phyloP scores from a whole-genome alignment of 1,140 invertebrate species.

The Manduca sexta region DNA sequence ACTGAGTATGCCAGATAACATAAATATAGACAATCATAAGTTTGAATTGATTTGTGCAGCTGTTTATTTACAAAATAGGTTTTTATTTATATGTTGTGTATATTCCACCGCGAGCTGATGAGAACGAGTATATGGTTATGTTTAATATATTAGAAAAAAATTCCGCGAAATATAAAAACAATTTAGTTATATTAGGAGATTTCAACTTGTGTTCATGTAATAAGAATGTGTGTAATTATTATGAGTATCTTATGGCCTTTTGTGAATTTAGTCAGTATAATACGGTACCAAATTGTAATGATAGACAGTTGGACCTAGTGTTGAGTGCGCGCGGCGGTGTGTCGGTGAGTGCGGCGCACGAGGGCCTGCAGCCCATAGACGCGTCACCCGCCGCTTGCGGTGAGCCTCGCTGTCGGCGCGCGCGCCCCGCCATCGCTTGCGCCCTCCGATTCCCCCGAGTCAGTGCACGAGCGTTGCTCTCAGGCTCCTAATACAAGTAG shows the following conservation, averaged over 20 bases:
- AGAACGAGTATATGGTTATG: conserved; percentile 6
- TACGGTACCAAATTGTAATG: conserved; percentile 1
- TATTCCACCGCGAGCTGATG: conserved; percentile 7
- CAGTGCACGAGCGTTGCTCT: background rate
- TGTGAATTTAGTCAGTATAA: conserved; percentile 1
- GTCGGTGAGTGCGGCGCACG: background rate
- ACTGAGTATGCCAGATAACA: conserved; percentile 1
- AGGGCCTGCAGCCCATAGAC: conserved; percentile 3
- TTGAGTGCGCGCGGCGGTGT: background rate
- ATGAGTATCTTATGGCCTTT: conserved; percentile 1
- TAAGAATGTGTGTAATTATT: conserved; percentile 4
- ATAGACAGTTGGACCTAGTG: conserved; percentile 6
- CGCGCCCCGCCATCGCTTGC: too few relatives aligned
- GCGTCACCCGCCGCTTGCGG: conserved; percentile 2
- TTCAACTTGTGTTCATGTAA: conserved; percentile 20
- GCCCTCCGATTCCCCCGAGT: background rate
- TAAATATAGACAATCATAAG: conserved; percentile 4
- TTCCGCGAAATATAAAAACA: background rate
- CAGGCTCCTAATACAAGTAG: background rate
- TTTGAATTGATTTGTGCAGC: conserved; percentile 23
- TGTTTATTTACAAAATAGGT: conserved; percentile 14
- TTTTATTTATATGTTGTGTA: conserved; percentile 22
- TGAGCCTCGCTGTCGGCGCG: background rate
- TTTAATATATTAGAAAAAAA: conserved; percentile 11
- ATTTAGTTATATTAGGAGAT: conserved; percentile 12